Percentiles rank a stretch among this genome's conserved stretches.
Evolutionary conservation across 2,888 invertebrate species (phyloP).

Genomic region (Drosophila anomelani): DNA sequence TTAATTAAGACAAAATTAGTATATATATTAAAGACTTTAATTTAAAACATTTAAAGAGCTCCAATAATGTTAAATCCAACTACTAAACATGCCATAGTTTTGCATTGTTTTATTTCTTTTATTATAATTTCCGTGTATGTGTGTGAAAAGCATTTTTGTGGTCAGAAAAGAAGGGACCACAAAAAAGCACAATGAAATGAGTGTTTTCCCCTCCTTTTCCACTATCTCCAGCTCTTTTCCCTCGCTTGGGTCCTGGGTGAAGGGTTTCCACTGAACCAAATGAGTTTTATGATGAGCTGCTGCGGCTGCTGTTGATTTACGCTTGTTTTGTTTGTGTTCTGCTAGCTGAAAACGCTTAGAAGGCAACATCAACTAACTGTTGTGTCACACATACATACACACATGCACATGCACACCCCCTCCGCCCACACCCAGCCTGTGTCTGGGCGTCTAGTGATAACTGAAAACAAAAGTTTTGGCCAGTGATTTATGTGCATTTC

Average conservation of each 20-base stretch:
- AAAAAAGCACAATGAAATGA: slow-evolving; percentile 66
- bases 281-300: slow-evolving; percentile 78
- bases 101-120: background rate
- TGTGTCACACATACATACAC: slow-evolving; percentile 43
- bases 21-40: too few relatives aligned
- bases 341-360: slow-evolving; percentile 71
- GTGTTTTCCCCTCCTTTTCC: slow-evolving; percentile 44
- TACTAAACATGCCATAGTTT: background rate
- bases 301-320: slow-evolving; percentile 74
- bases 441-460: slow-evolving; percentile 68
- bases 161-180: slow-evolving; percentile 46
- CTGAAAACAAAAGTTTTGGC: slow-evolving; percentile 73
- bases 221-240: slow-evolving; percentile 12
- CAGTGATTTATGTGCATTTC: slow-evolving; percentile 76
- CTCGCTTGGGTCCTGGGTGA: slow-evolving; percentile 29
- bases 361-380: slow-evolving; percentile 68
- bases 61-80: too few relatives aligned
- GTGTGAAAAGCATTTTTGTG: slow-evolving; percentile 44
- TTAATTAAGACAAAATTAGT: background rate
- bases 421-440: slow-evolving; percentile 2
- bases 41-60: background rate
- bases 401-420: background rate
- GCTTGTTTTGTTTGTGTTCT: slow-evolving; percentile 72
- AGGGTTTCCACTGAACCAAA: slow-evolving; percentile 57
- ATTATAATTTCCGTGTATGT: slow-evolving; percentile 7